A percentile compares a stretch with the other conserved stretches of the same genome.
phyloP scores from a whole-genome alignment of 1,140 invertebrate species.

The Alviniconcha marisindica region DNA sequence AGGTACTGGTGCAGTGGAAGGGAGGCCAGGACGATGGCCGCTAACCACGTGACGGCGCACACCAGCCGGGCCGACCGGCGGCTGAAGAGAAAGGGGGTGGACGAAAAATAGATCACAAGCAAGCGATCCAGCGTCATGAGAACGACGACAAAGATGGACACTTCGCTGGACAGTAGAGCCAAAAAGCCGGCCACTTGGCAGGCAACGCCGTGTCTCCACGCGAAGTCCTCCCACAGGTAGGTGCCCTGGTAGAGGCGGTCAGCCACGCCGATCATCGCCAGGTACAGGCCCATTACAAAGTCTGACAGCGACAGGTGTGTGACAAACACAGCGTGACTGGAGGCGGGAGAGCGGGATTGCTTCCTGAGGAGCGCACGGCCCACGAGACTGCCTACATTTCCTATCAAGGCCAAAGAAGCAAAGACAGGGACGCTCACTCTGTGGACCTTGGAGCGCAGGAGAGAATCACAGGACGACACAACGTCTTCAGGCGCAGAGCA shows the following conservation, averaged over 20 bases:
- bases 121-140: no score
- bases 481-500: constrained; percentile 37
- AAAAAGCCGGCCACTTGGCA: constrained; percentile 36
- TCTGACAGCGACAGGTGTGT: constrained; percentile 48
- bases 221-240: constrained; percentile 24
- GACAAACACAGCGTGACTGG: constrained; percentile 53
- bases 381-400: constrained; percentile 45
- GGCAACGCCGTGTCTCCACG: constrained; percentile 28
- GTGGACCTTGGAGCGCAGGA: constrained; percentile 44
- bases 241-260: constrained; percentile 53
- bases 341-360: no score
- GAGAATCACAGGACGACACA: constrained; percentile 55
- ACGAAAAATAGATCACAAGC: no score
- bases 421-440: constrained; percentile 47
- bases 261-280: constrained; percentile 36
- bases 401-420: constrained; percentile 42
- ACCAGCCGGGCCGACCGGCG: no score
- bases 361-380: not conserved
- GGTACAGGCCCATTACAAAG: constrained; percentile 41
- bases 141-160: no score
- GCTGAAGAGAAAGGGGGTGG: no score
- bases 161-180: no score
- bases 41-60: no score
- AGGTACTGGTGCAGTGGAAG: no score
- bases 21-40: no score